Base-by-base conservation (phyloP, 2,797 vertebrate species). In the Pelobates cultripes region DNA sequence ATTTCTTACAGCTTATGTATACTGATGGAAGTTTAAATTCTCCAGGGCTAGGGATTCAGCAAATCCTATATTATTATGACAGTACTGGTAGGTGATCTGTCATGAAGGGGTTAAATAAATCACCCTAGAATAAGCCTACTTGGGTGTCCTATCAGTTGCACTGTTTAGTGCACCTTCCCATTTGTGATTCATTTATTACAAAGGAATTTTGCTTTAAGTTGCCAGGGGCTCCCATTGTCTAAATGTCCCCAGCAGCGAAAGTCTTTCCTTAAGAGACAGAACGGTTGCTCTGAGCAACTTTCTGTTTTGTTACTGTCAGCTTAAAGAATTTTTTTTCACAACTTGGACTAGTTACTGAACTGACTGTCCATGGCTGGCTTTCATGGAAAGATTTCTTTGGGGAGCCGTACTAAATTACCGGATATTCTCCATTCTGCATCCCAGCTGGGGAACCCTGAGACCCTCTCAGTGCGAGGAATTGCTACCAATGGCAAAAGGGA, bases 201-300 rank as follows among this genome's bases (percentile, higher is more conserved):
- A 64, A 13, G 17, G 61, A 40, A 64, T 64, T 40, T 7, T 15
- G 14, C 3, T 40, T 17, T 3, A 3, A 14, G 61, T 64, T 64
- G 61, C 17, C 61, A 40, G 5, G 10, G 10, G 61, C 17, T 64
- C 10, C 61, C 61, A 40, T 64, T 64, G 61, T 64, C n/a, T 28
- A 7, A 28, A 10, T 7, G 7, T 64, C n/a, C 61, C 61, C 61
- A 64, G 61, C 61, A 64, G 61, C n/a, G 61, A 40, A 40, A 14
- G 61, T 28, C 17, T 40, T 41, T 5, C 17, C 47, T 84, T 13
- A 47, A 14, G 12, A 51, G 47, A 13, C n/a, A 44, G 53, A 80
- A 61, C 17, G 60, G 82, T 86, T 82, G 73, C 82, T 40, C 68
- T n/a, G 5, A 73, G 82, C 55, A 77, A 86, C 85, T 42, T 4